phyloP scores from a whole-genome alignment of 2,113 vertebrate genomes.

The Halichoerus grypus region DNA sequence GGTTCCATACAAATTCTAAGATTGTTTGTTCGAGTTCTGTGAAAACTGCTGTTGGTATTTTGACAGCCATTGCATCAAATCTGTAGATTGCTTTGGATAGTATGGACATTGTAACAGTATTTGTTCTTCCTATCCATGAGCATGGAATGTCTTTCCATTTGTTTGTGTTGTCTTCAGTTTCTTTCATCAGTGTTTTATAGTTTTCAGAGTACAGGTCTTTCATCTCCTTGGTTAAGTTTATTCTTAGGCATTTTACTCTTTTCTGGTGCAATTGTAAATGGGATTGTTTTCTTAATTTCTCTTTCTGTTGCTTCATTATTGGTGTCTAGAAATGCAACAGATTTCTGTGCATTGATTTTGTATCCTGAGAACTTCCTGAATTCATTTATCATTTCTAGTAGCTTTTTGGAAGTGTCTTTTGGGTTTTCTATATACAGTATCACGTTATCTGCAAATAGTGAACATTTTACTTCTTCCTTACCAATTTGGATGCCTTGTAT shows the following conservation, averaged over 20 bases:
- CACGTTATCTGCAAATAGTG: neutral
- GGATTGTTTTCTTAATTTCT: too few relatives aligned
- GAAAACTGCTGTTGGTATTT: neutral
- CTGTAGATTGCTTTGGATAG: neutral
- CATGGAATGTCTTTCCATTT: neutral
- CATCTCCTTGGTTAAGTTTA: too few relatives aligned
- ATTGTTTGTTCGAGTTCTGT: neutral
- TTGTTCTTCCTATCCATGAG: neutral
- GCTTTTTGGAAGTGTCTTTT: neutral
- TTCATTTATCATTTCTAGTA: neutral
- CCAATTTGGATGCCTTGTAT: neutral
- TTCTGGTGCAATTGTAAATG: too few relatives aligned
- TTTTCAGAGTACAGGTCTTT: too few relatives aligned
- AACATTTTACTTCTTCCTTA: neutral
- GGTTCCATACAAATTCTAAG: neutral
- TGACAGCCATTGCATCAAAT: neutral
- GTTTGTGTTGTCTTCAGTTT: too few relatives aligned
- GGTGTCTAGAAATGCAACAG: too few relatives aligned
- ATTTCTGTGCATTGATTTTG: too few relatives aligned
- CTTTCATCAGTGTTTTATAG: too few relatives aligned
- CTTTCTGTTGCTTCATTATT: too few relatives aligned
- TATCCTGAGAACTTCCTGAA: too few relatives aligned
- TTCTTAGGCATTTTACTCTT: too few relatives aligned
- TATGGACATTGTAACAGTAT: neutral
- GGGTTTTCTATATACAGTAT: neutral